Evolutionary conservation across 2,888 invertebrate species (phyloP), one percentile per base, ranked within the genome.

Genomic region (Lasius platythorax): DNA sequence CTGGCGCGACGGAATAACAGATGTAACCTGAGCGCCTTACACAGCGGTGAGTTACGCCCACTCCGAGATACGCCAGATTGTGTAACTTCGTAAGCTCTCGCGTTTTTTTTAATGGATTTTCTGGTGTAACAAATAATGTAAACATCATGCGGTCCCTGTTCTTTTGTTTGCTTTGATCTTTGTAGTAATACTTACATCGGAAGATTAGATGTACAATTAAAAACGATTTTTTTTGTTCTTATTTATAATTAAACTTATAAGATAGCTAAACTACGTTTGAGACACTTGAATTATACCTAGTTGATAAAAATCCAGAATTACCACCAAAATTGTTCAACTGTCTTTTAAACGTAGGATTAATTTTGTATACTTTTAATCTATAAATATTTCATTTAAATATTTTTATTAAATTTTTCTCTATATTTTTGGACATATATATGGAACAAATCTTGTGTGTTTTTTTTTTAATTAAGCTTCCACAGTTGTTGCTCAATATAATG

Each of bases 21-120:
- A 89, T 86, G 86, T 87, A 89, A 89, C 85, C 67, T 46, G 87
- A 86, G 85, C 82, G 83, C 84, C 83, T 84, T 83, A 74, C 84
- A 85, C 81, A 81, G 84, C 81, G 82, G 82, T 85, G 83, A 84
- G 87, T 88, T 85, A 83, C 87, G 87, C 85, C 85, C 85, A 85
- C 81, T 83, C 78, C 84, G 74, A 86, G 78, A 83, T 58, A 75
- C 61, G 33, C 85, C 61, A 79, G 89, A 88, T 88, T 86, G 84
- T 83, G 76, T 66, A 84, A 89, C 84, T 83, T 84, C 74, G 85
- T 81, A 85, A 86, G 82, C 91, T 82, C 84, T 56, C 72, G 83
- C 85, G 64, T 79, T 82, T 72, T 23, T 53, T 75, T 86, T 87
- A 89, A 90, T 89, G 89, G 86, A 89, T 84, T 85, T 76, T 74